Conservation (phyloP, 2,113 vertebrate genomes). For the Daboia siamensis region DNA sequence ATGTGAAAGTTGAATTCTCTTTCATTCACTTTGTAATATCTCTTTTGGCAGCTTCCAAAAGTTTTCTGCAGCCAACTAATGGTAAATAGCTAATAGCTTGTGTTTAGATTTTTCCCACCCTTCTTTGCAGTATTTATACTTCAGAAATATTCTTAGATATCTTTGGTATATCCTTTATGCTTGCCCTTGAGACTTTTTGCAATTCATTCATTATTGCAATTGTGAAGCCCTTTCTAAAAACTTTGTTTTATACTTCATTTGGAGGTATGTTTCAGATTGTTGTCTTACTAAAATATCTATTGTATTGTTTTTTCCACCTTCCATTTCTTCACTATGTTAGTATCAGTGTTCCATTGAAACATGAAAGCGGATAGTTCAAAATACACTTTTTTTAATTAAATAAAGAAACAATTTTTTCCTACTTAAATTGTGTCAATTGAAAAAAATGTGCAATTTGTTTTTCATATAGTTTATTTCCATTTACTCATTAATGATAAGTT, state of each 20-base stretch:
- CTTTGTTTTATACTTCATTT: not conserved
- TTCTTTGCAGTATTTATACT: not conserved
- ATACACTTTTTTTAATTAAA: not conserved
- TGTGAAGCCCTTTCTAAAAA: not conserved
- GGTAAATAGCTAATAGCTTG: not conserved
- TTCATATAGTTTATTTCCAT: constrained; percentile 15
- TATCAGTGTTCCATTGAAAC: not conserved
- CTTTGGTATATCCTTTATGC: not conserved
- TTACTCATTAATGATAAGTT: constrained; percentile 25
- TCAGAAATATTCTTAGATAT: not conserved
- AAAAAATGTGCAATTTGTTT: constrained; percentile 33
- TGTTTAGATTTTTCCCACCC: not conserved
- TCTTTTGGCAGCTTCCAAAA: not conserved
- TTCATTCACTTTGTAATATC: not conserved
- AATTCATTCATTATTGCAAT: not conserved
- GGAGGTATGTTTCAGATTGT: not conserved
- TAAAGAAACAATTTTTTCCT: constrained; percentile 21
- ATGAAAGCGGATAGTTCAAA: not conserved
- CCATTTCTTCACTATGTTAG: not conserved
- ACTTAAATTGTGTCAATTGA: not conserved
- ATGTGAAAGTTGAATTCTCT: not conserved
- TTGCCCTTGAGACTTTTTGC: not conserved
- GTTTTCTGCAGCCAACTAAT: not conserved
- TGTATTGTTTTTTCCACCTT: not conserved
- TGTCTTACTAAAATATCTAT: not conserved